These are phyloP conservation scores for Silurus meridionalis DNA, from an alignment of 2,113 vertebrate species.

Conservation along the genomic window DNA sequence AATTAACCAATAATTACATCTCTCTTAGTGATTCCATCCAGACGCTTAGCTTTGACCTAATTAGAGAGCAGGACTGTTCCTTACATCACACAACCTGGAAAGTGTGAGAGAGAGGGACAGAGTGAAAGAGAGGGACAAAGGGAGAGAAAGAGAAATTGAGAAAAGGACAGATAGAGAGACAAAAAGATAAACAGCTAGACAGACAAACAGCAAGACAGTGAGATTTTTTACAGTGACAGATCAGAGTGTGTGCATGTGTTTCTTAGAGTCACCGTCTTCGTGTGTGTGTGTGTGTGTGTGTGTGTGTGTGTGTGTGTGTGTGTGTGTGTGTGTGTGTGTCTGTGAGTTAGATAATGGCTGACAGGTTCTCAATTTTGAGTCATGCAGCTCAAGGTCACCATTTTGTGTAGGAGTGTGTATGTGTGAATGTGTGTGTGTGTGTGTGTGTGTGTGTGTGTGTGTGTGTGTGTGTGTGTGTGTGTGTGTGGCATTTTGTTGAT, in stretches of 20 bases:
- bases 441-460: constrained; percentile 13
- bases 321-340: constrained; percentile 1
- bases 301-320: background rate
- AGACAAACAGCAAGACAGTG: too few relatives aligned
- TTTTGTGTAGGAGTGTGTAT: background rate
- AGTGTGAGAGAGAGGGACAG: background rate
- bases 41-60: background rate
- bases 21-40: background rate
- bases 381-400: background rate
- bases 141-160: background rate
- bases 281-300: too few relatives aligned
- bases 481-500: background rate
- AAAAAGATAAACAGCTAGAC: too few relatives aligned
- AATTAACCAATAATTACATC: background rate
- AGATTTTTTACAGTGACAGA: background rate
- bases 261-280: background rate
- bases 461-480: too few relatives aligned
- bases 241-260: background rate
- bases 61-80: too few relatives aligned
- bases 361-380: background rate
- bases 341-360: background rate
- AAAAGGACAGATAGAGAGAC: background rate
- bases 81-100: background rate
- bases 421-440: constrained; percentile 13
- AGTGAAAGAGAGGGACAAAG: background rate